These are phyloP conservation scores for Epistrophella euchroma DNA, from an alignment of 2,888 invertebrate species.

Conservation along the genomic window DNA sequence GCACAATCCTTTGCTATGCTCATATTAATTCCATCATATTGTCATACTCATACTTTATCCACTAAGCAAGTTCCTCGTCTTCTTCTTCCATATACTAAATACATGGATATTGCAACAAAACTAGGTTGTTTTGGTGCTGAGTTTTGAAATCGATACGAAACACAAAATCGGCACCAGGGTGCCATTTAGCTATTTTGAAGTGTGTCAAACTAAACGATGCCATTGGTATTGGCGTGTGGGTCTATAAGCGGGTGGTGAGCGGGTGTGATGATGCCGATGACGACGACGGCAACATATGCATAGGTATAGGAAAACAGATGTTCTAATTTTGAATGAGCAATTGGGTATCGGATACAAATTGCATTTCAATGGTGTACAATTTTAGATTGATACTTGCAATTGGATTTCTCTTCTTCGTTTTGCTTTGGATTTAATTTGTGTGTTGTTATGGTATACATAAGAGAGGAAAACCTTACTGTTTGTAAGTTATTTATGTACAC, in stretches of 20 bases:
- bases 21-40: slow-evolving; percentile 14
- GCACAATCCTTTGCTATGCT: not conserved
- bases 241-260: not conserved
- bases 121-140: slow-evolving; percentile 49
- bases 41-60: slow-evolving; percentile 30
- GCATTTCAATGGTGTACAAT: slow-evolving; percentile 65
- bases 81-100: not conserved
- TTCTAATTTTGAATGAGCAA: slow-evolving; percentile 74
- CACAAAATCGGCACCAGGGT: slow-evolving; percentile 42
- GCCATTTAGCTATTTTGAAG: slow-evolving; percentile 36
- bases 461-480: slow-evolving; percentile 5
- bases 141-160: slow-evolving; percentile 60
- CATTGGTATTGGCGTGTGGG: not conserved
- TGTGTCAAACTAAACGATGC: slow-evolving; percentile 41
- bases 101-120: slow-evolving; percentile 30
- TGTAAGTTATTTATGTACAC: slow-evolving; percentile 52
- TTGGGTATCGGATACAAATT: slow-evolving; percentile 69
- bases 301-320: slow-evolving; percentile 63
- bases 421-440: slow-evolving; percentile 49
- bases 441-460: slow-evolving; percentile 4
- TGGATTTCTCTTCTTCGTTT: slow-evolving; percentile 51
- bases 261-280: not conserved
- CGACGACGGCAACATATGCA: not conserved
- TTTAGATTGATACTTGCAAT: slow-evolving; percentile 70
- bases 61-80: slow-evolving; percentile 18